Base-by-base conservation (phyloP, 2,797 vertebrate genomes). In the Parauchenoglanis ngamensis region DNA sequence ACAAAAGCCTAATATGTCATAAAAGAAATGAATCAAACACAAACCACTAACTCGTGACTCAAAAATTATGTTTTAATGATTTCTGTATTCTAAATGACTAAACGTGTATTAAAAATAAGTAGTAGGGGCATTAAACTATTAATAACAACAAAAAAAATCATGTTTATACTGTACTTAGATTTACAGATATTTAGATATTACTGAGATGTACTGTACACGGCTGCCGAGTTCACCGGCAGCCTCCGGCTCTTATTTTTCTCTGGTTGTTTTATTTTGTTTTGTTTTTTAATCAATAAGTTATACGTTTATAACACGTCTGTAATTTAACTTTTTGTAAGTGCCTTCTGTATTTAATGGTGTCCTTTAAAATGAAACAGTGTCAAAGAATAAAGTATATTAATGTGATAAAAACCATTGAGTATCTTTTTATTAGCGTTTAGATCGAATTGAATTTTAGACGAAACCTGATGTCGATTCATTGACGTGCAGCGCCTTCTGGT, bases 321-420 rank as follows among this genome's bases (percentile, higher is more conserved):
- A 90, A 94, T 95, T 95, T 95, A 96, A 96, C 94, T 92, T 95
- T 97, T 97, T 98, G 96, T 98, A 98, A 99, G 98, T 99, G 98
- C 98, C 98, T 99, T 99, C 96, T 95, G 94, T 96, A 96, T 93
- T 96, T 95, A 96, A 95, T 94, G 92, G 95, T 94, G 94, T 97
- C 94, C 95, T 95, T 95, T 91, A 91, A 94, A 95, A 95, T 96
- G 94, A 93, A 93, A 91, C 15, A 91, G 91, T 89, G 82, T 89
- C 92, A 91, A 92, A 90, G 92, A 94, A 94, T 93, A 95, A 94
- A 90, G 70, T 94, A 93, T 93, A 88, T 92, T 93, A 87, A 91
- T 94, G 89, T 92, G 67, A 78, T 49, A 31, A 23, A 40, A 40
- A 25, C 25, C 25, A 44, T 2, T 0, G 75, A 56, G 0, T 67